phyloP scores from a whole-genome alignment of 1,140 invertebrate genomes.

The Branchinecta lindahli region DNA sequence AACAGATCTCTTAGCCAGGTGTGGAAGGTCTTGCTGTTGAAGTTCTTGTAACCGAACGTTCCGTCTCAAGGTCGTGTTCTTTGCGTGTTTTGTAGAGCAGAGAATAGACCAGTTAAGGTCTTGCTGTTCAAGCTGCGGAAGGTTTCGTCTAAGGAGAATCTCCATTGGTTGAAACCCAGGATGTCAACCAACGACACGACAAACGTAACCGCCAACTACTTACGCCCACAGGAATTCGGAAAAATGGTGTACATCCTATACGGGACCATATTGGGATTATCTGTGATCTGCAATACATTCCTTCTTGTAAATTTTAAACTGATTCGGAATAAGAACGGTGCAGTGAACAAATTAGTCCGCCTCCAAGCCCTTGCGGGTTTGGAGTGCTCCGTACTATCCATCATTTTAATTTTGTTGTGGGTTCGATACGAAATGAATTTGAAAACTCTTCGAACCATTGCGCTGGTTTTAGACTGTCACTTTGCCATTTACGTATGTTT shows the following conservation, averaged over 20 bases:
- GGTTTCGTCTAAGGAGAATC: too few relatives aligned
- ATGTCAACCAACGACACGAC: not conserved
- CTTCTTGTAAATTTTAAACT: not conserved
- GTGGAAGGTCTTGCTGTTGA: too few relatives aligned
- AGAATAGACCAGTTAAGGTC: too few relatives aligned
- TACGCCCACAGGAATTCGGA: not conserved
- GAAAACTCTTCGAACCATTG: not conserved
- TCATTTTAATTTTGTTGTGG: not conserved
- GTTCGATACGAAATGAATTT: not conserved
- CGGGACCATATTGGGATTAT: not conserved
- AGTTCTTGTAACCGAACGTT: too few relatives aligned
- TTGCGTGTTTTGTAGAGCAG: too few relatives aligned
- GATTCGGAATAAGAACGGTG: not conserved
- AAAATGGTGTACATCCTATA: not conserved
- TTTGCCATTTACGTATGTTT: constrained; percentile 1
- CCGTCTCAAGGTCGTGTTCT: too few relatives aligned
- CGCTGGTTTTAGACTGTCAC: not conserved
- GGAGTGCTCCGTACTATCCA: not conserved
- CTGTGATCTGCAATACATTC: not conserved
- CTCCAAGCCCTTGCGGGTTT: not conserved
- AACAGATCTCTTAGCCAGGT: too few relatives aligned
- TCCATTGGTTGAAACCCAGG: too few relatives aligned
- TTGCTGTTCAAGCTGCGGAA: too few relatives aligned
- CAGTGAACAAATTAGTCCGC: not conserved
- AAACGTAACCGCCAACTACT: not conserved